phyloP scores from a whole-genome alignment of 2,113 vertebrate species.

The Vidua chalybeata region DNA sequence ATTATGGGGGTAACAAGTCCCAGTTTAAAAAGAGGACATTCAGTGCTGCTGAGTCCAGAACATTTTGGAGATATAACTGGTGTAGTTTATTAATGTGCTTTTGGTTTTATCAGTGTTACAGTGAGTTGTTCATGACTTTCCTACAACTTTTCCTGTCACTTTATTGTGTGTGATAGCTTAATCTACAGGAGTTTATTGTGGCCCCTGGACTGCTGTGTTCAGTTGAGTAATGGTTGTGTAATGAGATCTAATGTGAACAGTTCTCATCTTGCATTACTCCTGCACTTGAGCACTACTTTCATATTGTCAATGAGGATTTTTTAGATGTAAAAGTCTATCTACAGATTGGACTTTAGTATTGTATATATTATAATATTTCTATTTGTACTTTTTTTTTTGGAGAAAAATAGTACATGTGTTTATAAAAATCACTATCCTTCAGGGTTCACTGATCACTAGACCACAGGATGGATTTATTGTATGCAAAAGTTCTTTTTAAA shows the following conservation, averaged over 20 bases:
- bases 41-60: background rate
- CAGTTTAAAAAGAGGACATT: background rate
- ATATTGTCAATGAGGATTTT: fast-evolving
- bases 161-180: background rate
- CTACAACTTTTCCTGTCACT: background rate
- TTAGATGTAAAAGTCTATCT: background rate
- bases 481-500: background rate
- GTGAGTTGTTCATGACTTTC: background rate
- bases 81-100: background rate
- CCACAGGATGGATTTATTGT: background rate
- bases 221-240: background rate
- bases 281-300: background rate
- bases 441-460: background rate
- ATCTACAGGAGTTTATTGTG: background rate
- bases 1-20: background rate
- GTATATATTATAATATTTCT: background rate
- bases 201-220: background rate
- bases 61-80: background rate
- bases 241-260: background rate
- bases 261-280: background rate
- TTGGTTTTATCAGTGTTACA: background rate
- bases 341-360: background rate
- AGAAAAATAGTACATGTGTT: background rate
- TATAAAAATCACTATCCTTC: background rate
- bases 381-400: background rate